Percentiles rank a stretch among this genome's conserved stretches.
Conservation (phyloP, 1,140 invertebrate species). For the Musca domestica region DNA sequence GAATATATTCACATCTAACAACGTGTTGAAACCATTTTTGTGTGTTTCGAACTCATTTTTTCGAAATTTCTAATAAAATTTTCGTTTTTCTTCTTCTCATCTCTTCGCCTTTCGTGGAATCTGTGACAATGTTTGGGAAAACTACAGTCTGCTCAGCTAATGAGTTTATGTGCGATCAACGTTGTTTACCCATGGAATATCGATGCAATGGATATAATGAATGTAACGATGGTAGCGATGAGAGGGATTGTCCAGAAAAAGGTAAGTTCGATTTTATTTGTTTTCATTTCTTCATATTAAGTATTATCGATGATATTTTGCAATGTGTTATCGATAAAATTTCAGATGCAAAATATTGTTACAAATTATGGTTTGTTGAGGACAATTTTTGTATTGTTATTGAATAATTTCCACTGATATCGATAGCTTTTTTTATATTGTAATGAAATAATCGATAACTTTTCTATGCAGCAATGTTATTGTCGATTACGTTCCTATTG, state of each 20-base stretch:
- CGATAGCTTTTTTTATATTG: too few species aligned
- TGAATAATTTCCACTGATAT: too few species aligned
- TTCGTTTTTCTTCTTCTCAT: slow-evolving; percentile 7
- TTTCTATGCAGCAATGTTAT: too few species aligned
- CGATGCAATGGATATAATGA: slow-evolving; percentile 56
- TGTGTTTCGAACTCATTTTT: not conserved
- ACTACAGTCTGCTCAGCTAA: slow-evolving; percentile 57
- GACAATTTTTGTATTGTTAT: not conserved
- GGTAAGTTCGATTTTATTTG: not conserved
- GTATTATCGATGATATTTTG: not conserved
- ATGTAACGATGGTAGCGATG: slow-evolving; percentile 61
- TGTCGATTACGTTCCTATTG: too few species aligned
- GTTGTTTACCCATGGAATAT: slow-evolving; percentile 55
- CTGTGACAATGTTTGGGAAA: slow-evolving; percentile 5
- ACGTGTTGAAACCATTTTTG: not conserved
- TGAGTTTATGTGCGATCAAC: slow-evolving; percentile 60
- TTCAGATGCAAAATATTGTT: not conserved
- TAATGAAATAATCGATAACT: too few species aligned
- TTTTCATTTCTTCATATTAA: too few species aligned
- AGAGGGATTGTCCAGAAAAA: slow-evolving; percentile 56
- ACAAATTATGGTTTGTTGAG: not conserved
- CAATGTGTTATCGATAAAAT: not conserved
- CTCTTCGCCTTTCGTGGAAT: not conserved
- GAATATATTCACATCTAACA: too few species aligned
- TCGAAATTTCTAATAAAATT: not conserved